Conservation (phyloP, 1,140 invertebrate species). For the Neodiprion fabricii region DNA sequence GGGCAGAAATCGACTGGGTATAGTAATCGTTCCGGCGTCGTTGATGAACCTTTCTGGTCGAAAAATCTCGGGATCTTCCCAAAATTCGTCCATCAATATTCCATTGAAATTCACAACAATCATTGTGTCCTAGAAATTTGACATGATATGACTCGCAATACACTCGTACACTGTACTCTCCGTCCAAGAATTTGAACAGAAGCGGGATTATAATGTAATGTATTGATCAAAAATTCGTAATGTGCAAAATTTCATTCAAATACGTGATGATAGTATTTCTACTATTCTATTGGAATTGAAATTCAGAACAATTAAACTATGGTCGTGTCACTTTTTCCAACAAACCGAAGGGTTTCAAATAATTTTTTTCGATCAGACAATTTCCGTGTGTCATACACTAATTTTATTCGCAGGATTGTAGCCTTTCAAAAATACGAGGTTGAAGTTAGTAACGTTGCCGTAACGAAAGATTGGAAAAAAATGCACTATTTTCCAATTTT, state of each 20-base stretch:
- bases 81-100: conserved; percentile 75
- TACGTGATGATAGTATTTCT: not conserved
- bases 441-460: too few species aligned
- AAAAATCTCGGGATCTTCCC: conserved; percentile 76
- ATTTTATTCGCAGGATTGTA: not conserved
- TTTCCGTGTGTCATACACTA: not conserved
- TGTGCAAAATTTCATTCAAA: conserved; percentile 16
- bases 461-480: too few species aligned
- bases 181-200: too few species aligned
- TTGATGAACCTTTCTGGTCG: conserved; percentile 80
- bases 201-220: not conserved
- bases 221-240: not conserved
- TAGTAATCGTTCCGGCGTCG: conserved; percentile 66
- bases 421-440: too few species aligned
- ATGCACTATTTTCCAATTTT: too few species aligned
- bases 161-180: not conserved
- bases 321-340: too few species aligned
- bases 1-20: conserved; percentile 77
- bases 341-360: too few species aligned
- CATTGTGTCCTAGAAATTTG: conserved; percentile 74
- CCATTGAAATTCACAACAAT: conserved; percentile 83
- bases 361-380: not conserved
- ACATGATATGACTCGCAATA: conserved; percentile 9
- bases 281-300: not conserved
- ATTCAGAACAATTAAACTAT: too few species aligned